These are phyloP conservation scores for Esox lucius DNA, from an alignment of 2,797 vertebrate species.

Conservation along the genomic window DNA sequence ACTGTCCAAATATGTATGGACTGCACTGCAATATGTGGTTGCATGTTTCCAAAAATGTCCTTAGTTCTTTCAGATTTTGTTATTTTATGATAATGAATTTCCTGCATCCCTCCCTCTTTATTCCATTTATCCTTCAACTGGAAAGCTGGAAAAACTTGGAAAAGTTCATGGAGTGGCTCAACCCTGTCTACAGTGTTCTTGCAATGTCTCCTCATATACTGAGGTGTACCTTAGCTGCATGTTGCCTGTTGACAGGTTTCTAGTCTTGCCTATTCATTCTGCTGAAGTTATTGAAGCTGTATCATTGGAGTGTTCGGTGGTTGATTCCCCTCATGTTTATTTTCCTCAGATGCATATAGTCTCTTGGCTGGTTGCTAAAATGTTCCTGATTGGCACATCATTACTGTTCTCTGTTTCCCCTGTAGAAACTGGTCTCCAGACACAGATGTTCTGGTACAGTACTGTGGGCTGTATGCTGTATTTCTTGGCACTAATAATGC, in stretches of 20 bases:
- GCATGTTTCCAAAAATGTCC: too few relatives aligned
- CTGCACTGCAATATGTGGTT: too few relatives aligned
- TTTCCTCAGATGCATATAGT: background rate
- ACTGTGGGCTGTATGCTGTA: background rate
- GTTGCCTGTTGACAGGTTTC: background rate
- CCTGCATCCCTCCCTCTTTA: too few relatives aligned
- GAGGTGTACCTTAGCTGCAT: background rate
- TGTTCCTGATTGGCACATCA: background rate
- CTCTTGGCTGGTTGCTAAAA: background rate
- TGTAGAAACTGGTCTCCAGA: background rate
- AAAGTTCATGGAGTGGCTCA: too few relatives aligned
- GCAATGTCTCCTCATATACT: background rate
- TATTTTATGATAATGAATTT: too few relatives aligned
- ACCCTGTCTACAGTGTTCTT: background rate
- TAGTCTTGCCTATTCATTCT: background rate
- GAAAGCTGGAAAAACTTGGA: too few relatives aligned
- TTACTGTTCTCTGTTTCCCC: background rate
- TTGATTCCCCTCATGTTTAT: background rate
- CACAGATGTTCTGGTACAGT: background rate
- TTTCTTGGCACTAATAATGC: background rate
- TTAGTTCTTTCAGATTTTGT: too few relatives aligned
- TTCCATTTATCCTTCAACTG: too few relatives aligned
- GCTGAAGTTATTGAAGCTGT: background rate
- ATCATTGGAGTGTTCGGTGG: background rate
- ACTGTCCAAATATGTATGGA: too few relatives aligned